Evolutionary conservation across 2,113 vertebrate species (phyloP), one percentile per base, ranked within the genome.

Genomic region (Stigmatopora nigra): DNA sequence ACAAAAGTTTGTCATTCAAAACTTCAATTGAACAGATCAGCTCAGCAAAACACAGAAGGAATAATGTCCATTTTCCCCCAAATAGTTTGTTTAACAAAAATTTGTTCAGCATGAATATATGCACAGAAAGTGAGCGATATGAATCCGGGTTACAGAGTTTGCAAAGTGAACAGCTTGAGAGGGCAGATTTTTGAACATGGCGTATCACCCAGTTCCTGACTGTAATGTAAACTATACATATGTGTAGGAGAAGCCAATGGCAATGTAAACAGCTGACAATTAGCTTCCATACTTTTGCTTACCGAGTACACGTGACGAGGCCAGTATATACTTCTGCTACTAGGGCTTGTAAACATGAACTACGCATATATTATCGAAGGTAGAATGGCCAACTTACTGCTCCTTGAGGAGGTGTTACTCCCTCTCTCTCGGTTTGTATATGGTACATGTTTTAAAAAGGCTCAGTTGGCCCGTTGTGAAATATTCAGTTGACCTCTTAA

Each of bases 191-290:
- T 70, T 72, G 68, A 76, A 75, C 72, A 52, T 65, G 14, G 76
- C 72, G 62, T 36, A 76, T 61, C 64, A 49, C 65, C 62, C 61
- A 75, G 67, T 71, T 77, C 56, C 75, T 68, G 14, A 67, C 80
- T 73, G 72, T 86, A 86, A 87, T 86, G 84, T 87, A 82, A 70
- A 84, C 73, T 82, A 78, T 85, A 89, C 85, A 86, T 86, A 83
- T 87, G 83, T 84, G 76, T 68, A 65, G 68, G 78, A 53, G 67
- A 66, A 64, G 78, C 83, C 81, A 72, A 70, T 62, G 53, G 77
- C 64, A 75, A 63, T 81, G 79, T 83, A 86, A 87, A 86, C 87
- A 86, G 82, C 83, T 78, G 76, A 80, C 86, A 87, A 84, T 89
- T 90, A 89, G 80, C 83, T 86, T 78, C 79, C 84, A 75, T 76